Evolutionary conservation across 2,888 invertebrate species (phyloP).

Genomic region (Aleiodes leptofemur): DNA sequence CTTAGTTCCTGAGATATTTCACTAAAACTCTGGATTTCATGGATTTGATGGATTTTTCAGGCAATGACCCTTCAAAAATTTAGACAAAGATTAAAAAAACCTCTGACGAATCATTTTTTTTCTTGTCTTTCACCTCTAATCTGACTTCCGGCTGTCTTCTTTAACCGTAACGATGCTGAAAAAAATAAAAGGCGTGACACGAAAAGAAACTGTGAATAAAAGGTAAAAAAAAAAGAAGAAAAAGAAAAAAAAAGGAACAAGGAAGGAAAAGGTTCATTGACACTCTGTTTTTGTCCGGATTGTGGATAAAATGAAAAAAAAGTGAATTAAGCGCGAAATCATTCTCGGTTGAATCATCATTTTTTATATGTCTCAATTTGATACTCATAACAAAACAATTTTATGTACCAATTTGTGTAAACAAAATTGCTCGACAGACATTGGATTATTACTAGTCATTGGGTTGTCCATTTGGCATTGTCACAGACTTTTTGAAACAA

Average conservation of each 20-base stretch:
- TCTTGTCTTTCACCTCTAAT: slow-evolving; percentile 11
- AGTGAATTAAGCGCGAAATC: not conserved
- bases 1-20: too few relatives aligned
- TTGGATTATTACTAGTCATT: not conserved
- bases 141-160: slow-evolving; percentile 26
- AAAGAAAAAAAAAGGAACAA: not conserved
- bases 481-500: not conserved
- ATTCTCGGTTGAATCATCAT: not conserved
- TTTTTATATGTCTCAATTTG: not conserved
- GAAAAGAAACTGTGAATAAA: slow-evolving; percentile 4
- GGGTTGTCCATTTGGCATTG: slow-evolving; percentile 25
- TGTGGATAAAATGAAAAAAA: slow-evolving; percentile 10
- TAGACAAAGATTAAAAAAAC: slow-evolving; percentile 10
- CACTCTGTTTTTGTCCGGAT: not conserved
- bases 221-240: not conserved
- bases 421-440: slow-evolving; percentile 14
- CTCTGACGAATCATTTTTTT: slow-evolving; percentile 16
- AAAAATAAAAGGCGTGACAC: slow-evolving; percentile 26
- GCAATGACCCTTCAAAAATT: too few relatives aligned
- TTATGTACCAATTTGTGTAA: slow-evolving; percentile 1
- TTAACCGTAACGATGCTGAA: not conserved
- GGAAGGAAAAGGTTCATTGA: slow-evolving; percentile 24
- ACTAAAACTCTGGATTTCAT: too few relatives aligned
- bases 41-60: too few relatives aligned
- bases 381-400: not conserved